Percentiles rank a stretch among this genome's conserved stretches.
These are phyloP conservation scores for Sorex fumeus DNA, from an alignment of 2,113 vertebrate species.

Conservation along the genomic window DNA sequence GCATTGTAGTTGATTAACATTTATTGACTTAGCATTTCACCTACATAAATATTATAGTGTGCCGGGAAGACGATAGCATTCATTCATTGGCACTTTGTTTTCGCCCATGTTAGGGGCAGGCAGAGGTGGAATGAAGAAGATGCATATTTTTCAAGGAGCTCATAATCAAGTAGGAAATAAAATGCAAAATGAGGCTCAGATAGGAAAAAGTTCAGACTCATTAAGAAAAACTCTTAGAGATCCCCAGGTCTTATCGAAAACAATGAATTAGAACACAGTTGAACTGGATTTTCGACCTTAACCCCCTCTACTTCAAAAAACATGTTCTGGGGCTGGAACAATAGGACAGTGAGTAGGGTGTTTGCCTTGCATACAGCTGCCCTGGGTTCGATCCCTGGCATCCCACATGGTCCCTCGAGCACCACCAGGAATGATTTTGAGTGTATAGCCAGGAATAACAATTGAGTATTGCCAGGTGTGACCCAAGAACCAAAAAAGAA, in stretches of 20 bases:
- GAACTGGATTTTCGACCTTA: constrained; percentile 28
- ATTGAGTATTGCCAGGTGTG: too few relatives aligned
- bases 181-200: constrained; percentile 20
- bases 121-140: constrained; percentile 21
- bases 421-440: too few relatives aligned
- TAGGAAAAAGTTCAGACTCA: constrained; percentile 1
- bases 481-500: neutral
- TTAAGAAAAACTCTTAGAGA: constrained; percentile 39
- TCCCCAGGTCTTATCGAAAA: constrained; percentile 53
- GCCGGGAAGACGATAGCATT: neutral
- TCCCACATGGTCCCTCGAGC: too few relatives aligned
- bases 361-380: too few relatives aligned
- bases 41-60: constrained; percentile 27
- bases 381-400: too few relatives aligned
- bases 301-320: constrained; percentile 65
- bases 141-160: neutral
- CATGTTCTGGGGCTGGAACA: constrained; percentile 58
- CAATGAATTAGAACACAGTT: constrained; percentile 37
- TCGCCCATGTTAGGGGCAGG: neutral
- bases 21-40: neutral
- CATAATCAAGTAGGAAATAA: constrained; percentile 33
- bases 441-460: neutral
- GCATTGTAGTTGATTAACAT: neutral
- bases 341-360: neutral
- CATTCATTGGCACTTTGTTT: constrained; percentile 23